A percentile compares a stretch with the other conserved stretches of the same genome.
phyloP scores from a whole-genome alignment of 2,888 invertebrate genomes.

The Scaptomyza cyrtandrae region DNA sequence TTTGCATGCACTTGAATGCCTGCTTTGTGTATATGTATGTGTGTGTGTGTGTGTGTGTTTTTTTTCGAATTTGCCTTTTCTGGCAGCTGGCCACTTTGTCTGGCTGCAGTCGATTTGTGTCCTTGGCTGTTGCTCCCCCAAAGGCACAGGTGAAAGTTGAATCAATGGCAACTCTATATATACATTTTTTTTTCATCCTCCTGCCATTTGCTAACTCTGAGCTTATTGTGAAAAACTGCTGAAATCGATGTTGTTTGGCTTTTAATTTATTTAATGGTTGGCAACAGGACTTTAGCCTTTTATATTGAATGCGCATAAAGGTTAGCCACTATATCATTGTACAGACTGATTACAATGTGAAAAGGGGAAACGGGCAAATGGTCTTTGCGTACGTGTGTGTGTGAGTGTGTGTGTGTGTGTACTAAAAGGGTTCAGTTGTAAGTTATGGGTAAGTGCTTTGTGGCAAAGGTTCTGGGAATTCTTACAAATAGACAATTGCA shows the following conservation, averaged over 20 bases:
- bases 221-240: conserved; percentile 14
- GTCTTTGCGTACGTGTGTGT: background rate
- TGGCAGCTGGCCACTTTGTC: conserved; percentile 36
- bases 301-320: conserved; percentile 49
- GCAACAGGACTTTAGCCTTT: conserved; percentile 39
- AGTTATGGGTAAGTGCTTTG: background rate
- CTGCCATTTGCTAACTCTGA: background rate
- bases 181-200: conserved; percentile 4
- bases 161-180: conserved; percentile 43
- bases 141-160: conserved; percentile 50
- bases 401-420: background rate
- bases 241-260: conserved; percentile 55
- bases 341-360: conserved; percentile 32
- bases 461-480: background rate
- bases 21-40: background rate
- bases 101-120: conserved; percentile 21
- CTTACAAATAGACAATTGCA: conserved; percentile 12
- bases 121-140: conserved; percentile 31
- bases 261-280: conserved; percentile 62
- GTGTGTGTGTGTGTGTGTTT: background rate
- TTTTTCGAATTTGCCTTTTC: conserved; percentile 30
- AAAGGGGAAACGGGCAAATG: background rate
- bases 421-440: conserved; percentile 7
- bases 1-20: conserved; percentile 39
- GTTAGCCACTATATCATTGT: conserved; percentile 55